phyloP scores from a whole-genome alignment of 1,140 invertebrate genomes.

The Pseudachorutes palmiensis region DNA sequence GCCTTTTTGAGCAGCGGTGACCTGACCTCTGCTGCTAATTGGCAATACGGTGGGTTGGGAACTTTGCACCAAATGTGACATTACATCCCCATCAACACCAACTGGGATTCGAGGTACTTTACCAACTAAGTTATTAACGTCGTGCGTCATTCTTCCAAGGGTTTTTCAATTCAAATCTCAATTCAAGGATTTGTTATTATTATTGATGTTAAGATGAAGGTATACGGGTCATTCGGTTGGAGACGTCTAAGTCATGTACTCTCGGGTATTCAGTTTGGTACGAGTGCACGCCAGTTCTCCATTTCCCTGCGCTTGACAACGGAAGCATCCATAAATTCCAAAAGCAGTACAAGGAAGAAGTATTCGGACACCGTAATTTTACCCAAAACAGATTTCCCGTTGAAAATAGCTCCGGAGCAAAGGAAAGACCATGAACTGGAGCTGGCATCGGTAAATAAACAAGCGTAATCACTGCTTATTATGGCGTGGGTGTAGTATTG shows the following conservation, averaged over 20 bases:
- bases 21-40: too few relatives aligned
- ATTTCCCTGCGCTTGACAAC: background rate
- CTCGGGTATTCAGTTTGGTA: background rate
- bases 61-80: too few relatives aligned
- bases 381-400: slow-evolving; percentile 59
- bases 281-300: background rate
- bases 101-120: too few relatives aligned
- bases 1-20: too few relatives aligned
- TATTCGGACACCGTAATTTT: slow-evolving; percentile 54
- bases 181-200: too few relatives aligned
- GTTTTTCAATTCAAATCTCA: too few relatives aligned
- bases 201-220: too few relatives aligned
- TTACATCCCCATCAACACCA: too few relatives aligned
- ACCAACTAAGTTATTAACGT: too few relatives aligned
- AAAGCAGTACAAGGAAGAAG: slow-evolving; percentile 36
- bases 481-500: background rate
- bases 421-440: slow-evolving; percentile 52
- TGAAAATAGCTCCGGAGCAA: slow-evolving; percentile 50
- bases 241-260: background rate
- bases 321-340: background rate
- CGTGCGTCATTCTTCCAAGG: too few relatives aligned
- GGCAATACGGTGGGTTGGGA: too few relatives aligned
- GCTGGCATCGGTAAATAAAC: slow-evolving; percentile 48
- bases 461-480: slow-evolving; percentile 14
- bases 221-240: background rate